These are phyloP conservation scores for Drosophila lacteicornis DNA, from an alignment of 1,140 invertebrate species.

Conservation along the genomic window DNA sequence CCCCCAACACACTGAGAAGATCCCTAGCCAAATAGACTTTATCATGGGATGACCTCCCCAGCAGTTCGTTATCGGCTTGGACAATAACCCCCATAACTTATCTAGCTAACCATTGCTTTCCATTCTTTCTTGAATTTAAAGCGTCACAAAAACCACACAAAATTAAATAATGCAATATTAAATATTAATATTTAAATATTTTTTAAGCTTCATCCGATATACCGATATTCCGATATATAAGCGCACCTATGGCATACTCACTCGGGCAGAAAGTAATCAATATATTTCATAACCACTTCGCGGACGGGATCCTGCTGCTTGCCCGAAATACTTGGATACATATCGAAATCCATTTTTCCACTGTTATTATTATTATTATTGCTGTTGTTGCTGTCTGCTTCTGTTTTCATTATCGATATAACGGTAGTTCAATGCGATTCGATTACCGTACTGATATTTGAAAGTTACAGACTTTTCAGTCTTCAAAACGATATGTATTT, in stretches of 20 bases:
- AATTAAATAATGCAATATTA: neutral
- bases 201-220: neutral
- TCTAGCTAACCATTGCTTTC: neutral
- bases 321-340: conserved; percentile 87
- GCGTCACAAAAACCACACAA: neutral
- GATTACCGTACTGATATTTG: neutral
- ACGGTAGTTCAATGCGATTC: conserved; percentile 17
- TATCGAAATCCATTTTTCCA: conserved; percentile 86
- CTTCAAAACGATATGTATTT: conserved; percentile 40
- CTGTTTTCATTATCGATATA: conserved; percentile 74
- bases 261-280: conserved; percentile 88
- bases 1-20: conserved; percentile 2
- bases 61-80: conserved; percentile 15
- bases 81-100: conserved; percentile 25
- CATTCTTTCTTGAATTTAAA: neutral
- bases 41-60: conserved; percentile 11
- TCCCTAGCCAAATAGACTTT: conserved; percentile 20
- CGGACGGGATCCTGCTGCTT: conserved; percentile 88
- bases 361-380: conserved; percentile 47
- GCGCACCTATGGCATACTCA: conserved; percentile 84
- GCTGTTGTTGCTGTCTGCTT: conserved; percentile 62
- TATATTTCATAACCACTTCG: conserved; percentile 88
- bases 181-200: too few species aligned
- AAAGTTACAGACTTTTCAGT: conserved; percentile 4
- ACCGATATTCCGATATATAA: neutral